phyloP scores from a whole-genome alignment of 2,888 invertebrate genomes.

The Teleiodes luculella region DNA sequence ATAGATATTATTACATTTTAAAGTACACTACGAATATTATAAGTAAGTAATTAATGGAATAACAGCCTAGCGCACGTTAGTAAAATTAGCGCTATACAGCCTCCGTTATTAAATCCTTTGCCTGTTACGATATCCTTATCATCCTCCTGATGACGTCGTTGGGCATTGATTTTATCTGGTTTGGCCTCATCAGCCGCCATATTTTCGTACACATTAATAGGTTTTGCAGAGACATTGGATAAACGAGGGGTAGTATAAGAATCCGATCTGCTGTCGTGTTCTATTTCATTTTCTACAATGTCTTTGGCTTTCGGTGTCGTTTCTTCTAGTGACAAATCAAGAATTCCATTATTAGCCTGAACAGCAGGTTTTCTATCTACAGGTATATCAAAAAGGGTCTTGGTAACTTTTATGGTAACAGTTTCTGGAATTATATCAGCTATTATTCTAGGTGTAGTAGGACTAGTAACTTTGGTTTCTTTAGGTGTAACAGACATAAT shows the following conservation, averaged over 20 bases:
- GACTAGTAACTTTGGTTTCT: slow-evolving; percentile 1
- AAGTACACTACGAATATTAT: slow-evolving; percentile 30
- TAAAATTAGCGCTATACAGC: slow-evolving; percentile 32
- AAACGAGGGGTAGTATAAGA: slow-evolving; percentile 57
- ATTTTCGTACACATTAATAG: slow-evolving; percentile 38
- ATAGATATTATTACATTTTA: slow-evolving; percentile 30
- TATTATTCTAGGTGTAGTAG: slow-evolving; percentile 3
- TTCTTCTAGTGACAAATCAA: slow-evolving; percentile 30
- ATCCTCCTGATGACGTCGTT: slow-evolving; percentile 51
- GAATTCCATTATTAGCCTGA: slow-evolving; percentile 26
- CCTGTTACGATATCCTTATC: slow-evolving; percentile 28
- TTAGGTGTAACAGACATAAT: slow-evolving; percentile 16
- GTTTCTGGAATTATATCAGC: not conserved
- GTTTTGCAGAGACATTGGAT: slow-evolving; percentile 67
- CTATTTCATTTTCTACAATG: slow-evolving; percentile 19
- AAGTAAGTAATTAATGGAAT: slow-evolving; percentile 36
- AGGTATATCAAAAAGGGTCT: slow-evolving; percentile 13
- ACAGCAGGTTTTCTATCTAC: slow-evolving; percentile 1
- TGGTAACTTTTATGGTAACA: slow-evolving; percentile 10
- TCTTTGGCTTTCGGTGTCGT: slow-evolving; percentile 23
- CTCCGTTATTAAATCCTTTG: slow-evolving; percentile 35
- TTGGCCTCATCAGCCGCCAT: slow-evolving; percentile 69
- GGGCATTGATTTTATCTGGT: slow-evolving; percentile 57
- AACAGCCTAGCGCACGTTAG: slow-evolving; percentile 36
- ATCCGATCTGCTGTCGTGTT: slow-evolving; percentile 28